These are phyloP conservation scores for Brachionus koreanus DNA, from an alignment of 1,140 invertebrate genomes.

Conservation along the genomic window DNA sequence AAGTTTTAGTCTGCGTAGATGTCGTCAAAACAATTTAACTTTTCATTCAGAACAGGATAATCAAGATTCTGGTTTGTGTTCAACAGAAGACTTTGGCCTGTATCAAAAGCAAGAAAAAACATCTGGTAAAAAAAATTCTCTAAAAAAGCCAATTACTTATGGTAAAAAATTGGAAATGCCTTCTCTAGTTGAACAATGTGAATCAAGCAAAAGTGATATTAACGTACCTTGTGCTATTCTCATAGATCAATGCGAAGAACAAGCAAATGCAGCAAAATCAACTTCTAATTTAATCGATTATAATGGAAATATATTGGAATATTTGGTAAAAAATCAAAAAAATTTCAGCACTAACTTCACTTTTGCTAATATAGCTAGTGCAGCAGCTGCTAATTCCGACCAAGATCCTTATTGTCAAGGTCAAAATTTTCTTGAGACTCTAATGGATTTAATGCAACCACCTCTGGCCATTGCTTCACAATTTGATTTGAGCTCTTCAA, in stretches of 20 bases:
- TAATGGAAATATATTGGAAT: background rate
- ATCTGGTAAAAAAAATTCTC: background rate
- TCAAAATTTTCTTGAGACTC: background rate
- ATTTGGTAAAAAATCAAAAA: conserved; percentile 22
- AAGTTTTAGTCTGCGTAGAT: background rate
- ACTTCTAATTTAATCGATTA: background rate
- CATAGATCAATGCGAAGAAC: background rate
- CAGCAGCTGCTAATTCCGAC: background rate
- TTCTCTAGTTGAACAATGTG: background rate
- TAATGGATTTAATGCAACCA: background rate
- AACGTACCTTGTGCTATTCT: background rate
- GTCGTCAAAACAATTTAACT: background rate
- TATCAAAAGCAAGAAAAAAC: background rate
- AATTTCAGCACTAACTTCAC: background rate
- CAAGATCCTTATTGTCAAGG: background rate
- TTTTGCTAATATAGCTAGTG: background rate
- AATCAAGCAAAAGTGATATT: background rate
- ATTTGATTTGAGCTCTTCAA: conserved; percentile 1
- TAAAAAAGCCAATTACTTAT: background rate
- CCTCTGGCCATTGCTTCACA: background rate
- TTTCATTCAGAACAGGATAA: background rate
- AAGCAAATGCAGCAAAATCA: background rate
- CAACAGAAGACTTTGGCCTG: background rate
- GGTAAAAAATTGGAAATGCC: background rate
- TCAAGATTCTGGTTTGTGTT: background rate